These are phyloP conservation scores for Potamilus streckersoni DNA, from an alignment of 1,140 invertebrate species.

Conservation along the genomic window DNA sequence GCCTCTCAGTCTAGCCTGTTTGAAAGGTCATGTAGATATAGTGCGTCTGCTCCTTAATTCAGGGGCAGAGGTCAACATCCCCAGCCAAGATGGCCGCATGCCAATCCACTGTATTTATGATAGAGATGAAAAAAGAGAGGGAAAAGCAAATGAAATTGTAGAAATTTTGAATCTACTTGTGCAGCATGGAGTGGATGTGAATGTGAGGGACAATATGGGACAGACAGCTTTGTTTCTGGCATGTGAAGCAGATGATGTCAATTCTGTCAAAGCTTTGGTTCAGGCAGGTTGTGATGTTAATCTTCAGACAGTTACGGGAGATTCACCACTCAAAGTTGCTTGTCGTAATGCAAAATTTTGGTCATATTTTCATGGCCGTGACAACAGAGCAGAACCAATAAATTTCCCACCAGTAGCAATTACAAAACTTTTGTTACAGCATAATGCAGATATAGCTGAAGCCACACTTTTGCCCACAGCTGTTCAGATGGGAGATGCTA, in stretches of 20 bases:
- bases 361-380: slow-evolving; percentile 54
- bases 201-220: slow-evolving; percentile 89
- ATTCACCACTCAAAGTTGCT: slow-evolving; percentile 54
- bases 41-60: slow-evolving; percentile 43
- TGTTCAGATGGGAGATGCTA: slow-evolving; percentile 50
- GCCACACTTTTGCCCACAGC: slow-evolving; percentile 57
- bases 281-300: slow-evolving; percentile 51
- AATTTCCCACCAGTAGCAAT: slow-evolving; percentile 58
- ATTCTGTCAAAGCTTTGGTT: slow-evolving; percentile 45
- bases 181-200: slow-evolving; percentile 79
- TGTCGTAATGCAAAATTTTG: slow-evolving; percentile 60
- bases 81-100: slow-evolving; percentile 54
- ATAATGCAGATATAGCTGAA: slow-evolving; percentile 47
- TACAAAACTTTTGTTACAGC: slow-evolving; percentile 51
- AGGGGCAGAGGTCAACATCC: slow-evolving; percentile 46
- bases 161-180: slow-evolving; percentile 48
- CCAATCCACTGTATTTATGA: slow-evolving; percentile 52
- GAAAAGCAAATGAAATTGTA: slow-evolving; percentile 32
- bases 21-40: slow-evolving; percentile 35
- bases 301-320: slow-evolving; percentile 44
- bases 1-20: slow-evolving; percentile 49
- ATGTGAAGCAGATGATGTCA: slow-evolving; percentile 52
- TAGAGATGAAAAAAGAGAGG: slow-evolving; percentile 34
- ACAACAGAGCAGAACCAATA: slow-evolving; percentile 27
- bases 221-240: slow-evolving; percentile 78